Evolutionary conservation across 2,888 invertebrate genomes (phyloP), one percentile per base, ranked within the genome.

Genomic region (Euplexia lucipara): DNA sequence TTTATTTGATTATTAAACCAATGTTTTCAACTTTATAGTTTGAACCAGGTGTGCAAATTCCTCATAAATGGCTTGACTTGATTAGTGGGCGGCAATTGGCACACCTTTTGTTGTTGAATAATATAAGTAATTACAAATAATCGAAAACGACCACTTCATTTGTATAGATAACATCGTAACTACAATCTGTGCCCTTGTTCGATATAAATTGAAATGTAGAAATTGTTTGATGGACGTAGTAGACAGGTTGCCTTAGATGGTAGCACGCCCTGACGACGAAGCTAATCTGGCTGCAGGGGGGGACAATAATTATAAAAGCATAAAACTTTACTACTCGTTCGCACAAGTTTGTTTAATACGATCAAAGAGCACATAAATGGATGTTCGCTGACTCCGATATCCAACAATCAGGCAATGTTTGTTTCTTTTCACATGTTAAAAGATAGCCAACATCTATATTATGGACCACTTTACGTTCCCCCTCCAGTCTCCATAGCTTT

Each of bases 351-450:
- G 70, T 70, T 81, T 68, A 58, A 62, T 72, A 70, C 61, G 59
- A 75, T 77, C 65, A 69, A 60, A 70, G 22, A 58, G 16, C 47
- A 48, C 57, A 58, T 65, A 69, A 76, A 71, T 67, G 56, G 16
- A 41, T 48, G 48, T 67, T 41, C 62, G 44, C 49, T 62, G 58
- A 64, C 45, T 44, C 22, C 45, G 67, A 48, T 54, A 61, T 62
- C 52, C 64, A 61, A 57, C 77, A 65, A 62, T 64, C 42, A 45
- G 12, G 10, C 37, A 20, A 44, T 62, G 62, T 68, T 70, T 78
- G 63, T 78, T 72, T 80, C 67, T 75, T 72, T 77, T 68, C 63
- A 70, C 53, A 52, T 20, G 69, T 48, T 77, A 75, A 75, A 74
- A 62, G 53, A 69, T 70, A 41, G 37, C 72, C 45, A 68, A 48